These are phyloP conservation scores for Euspilapteryx auroguttella DNA, from an alignment of 2,888 invertebrate species.

Conservation along the genomic window DNA sequence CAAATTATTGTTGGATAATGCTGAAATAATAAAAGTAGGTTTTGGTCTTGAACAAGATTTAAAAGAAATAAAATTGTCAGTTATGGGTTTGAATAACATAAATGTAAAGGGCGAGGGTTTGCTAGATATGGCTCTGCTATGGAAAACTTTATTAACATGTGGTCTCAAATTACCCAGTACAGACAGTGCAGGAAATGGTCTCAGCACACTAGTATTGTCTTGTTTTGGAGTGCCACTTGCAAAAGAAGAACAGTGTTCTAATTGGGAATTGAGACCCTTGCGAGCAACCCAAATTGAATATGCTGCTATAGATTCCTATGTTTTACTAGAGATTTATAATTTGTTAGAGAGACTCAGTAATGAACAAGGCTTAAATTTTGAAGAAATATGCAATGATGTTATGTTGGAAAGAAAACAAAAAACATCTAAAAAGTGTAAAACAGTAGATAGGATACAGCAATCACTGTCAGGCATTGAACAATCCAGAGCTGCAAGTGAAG, in stretches of 20 bases:
- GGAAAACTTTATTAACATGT: slow-evolving; percentile 34
- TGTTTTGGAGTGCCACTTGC: slow-evolving; percentile 77
- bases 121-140: slow-evolving; percentile 35
- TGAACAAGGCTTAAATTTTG: slow-evolving; percentile 60
- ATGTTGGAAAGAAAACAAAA: slow-evolving; percentile 56
- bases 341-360: slow-evolving; percentile 52
- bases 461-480: slow-evolving; percentile 10
- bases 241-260: slow-evolving; percentile 89
- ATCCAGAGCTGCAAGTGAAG: slow-evolving; percentile 17
- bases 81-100: slow-evolving; percentile 35
- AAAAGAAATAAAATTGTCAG: slow-evolving; percentile 41
- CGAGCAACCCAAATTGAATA: slow-evolving; percentile 77
- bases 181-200: slow-evolving; percentile 63
- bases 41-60: slow-evolving; percentile 52
- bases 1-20: slow-evolving; percentile 70
- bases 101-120: slow-evolving; percentile 51
- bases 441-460: slow-evolving; percentile 19
- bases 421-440: slow-evolving; percentile 34
- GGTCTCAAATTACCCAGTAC: slow-evolving; percentile 35
- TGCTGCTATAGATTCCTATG: slow-evolving; percentile 88
- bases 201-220: slow-evolving; percentile 73
- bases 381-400: slow-evolving; percentile 64
- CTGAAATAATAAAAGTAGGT: slow-evolving; percentile 77
- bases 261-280: slow-evolving; percentile 86
- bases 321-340: slow-evolving; percentile 79